phyloP scores from a whole-genome alignment of 2,888 invertebrate species.

The Diplazon laetatorius region DNA sequence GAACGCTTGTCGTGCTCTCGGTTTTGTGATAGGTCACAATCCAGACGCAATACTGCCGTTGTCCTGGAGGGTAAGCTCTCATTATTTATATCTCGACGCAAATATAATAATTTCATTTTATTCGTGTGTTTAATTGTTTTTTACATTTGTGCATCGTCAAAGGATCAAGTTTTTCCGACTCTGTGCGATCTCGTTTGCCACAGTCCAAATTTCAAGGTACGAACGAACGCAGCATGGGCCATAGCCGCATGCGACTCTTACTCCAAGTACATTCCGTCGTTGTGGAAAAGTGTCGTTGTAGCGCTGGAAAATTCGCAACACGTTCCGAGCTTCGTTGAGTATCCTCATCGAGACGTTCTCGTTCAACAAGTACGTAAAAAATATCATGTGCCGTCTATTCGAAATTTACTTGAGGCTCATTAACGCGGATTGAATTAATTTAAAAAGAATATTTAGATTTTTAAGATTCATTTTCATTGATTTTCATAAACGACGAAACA shows the following conservation, averaged over 20 bases:
- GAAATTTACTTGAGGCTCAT: no score
- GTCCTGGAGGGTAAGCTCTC: constrained; percentile 82
- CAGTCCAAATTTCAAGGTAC: constrained; percentile 94
- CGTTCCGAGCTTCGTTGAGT: constrained; percentile 92
- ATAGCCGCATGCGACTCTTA: constrained; percentile 87
- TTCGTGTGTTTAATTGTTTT: constrained; percentile 15
- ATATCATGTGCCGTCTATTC: constrained; percentile 13
- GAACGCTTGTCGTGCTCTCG: constrained; percentile 95
- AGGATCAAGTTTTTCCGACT: constrained; percentile 87
- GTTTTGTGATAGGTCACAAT: constrained; percentile 87
- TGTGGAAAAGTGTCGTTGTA: constrained; percentile 89
- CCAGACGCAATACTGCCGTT: constrained; percentile 80
- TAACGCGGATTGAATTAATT: no score
- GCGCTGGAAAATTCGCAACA: constrained; percentile 91
- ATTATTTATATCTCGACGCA: neutral
- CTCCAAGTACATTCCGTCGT: constrained; percentile 84
- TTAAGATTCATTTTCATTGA: no score
- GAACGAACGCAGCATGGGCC: constrained; percentile 93
- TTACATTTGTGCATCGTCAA: constrained; percentile 72
- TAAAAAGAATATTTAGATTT: no score
- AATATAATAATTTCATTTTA: constrained; percentile 30
- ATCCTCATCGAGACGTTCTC: constrained; percentile 93
- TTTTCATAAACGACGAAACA: no score
- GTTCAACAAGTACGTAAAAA: constrained; percentile 87
- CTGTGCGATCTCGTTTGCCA: constrained; percentile 87